These are phyloP conservation scores for Cynopterus sphinx DNA, from an alignment of 2,797 vertebrate genomes.

Conservation along the genomic window DNA sequence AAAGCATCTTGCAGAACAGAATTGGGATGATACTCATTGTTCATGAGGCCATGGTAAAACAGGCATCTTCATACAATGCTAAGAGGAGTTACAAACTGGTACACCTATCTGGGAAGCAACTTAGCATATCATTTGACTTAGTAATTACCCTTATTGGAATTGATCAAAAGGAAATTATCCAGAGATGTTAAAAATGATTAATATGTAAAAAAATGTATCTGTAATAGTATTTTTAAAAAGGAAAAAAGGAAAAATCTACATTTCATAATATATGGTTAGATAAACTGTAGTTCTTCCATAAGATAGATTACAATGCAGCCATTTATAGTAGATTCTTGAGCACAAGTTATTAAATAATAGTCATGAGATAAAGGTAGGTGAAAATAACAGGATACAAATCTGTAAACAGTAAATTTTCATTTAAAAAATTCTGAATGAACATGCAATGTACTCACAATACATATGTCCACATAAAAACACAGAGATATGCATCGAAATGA, in stretches of 20 bases:
- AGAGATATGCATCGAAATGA: not conserved
- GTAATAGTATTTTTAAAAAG: not conserved
- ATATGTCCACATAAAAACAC: not conserved
- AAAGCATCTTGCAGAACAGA: not conserved
- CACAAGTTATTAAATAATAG: not conserved
- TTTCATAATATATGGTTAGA: not conserved
- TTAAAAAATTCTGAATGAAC: not conserved
- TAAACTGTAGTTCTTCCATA: not conserved
- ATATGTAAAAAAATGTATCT: not conserved
- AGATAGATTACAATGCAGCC: not conserved
- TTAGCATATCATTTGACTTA: not conserved
- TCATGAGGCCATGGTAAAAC: not conserved
- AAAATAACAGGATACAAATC: not conserved
- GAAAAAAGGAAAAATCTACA: not conserved
- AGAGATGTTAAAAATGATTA: conserved; percentile 10
- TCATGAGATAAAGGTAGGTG: not conserved
- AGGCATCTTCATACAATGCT: not conserved
- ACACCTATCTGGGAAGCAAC: not conserved
- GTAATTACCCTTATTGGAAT: not conserved
- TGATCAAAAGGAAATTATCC: not conserved
- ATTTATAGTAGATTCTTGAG: not conserved
- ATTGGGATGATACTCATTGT: not conserved
- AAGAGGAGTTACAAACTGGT: not conserved
- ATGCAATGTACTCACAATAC: not conserved
- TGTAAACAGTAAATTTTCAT: not conserved